These are phyloP conservation scores for Magallana angulata DNA, from an alignment of 1,140 invertebrate genomes.

Conservation along the genomic window DNA sequence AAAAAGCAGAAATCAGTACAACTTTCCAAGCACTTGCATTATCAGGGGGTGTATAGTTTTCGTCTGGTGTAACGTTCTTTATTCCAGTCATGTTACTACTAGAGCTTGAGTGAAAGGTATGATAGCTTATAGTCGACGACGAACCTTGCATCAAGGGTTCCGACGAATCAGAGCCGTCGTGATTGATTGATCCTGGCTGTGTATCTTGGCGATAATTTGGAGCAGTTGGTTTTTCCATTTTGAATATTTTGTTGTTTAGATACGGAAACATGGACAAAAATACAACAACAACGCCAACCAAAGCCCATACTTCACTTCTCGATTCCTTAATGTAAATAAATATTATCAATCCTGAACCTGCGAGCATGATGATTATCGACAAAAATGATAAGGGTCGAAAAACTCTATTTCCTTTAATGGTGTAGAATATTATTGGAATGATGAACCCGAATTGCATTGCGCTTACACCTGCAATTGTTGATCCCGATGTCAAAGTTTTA, in stretches of 20 bases:
- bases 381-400: not conserved
- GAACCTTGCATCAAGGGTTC: too few species aligned
- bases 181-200: not conserved
- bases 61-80: too few species aligned
- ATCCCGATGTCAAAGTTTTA: not conserved
- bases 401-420: not conserved
- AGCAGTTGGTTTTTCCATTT: not conserved
- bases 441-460: not conserved
- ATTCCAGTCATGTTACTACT: too few species aligned
- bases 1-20: too few species aligned
- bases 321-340: not conserved
- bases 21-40: too few species aligned
- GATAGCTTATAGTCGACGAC: too few species aligned
- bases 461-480: not conserved
- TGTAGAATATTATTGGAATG: not conserved
- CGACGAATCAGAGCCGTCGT: too few species aligned
- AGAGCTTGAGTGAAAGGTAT: too few species aligned
- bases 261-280: not conserved
- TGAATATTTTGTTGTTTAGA: not conserved
- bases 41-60: too few species aligned
- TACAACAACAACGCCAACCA: not conserved
- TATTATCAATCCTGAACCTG: not conserved
- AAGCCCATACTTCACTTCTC: too few species aligned
- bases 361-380: not conserved
- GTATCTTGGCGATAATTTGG: too few species aligned